Evolutionary conservation across 2,888 invertebrate species (phyloP).

Genomic region (Lamellibrachia columna): DNA sequence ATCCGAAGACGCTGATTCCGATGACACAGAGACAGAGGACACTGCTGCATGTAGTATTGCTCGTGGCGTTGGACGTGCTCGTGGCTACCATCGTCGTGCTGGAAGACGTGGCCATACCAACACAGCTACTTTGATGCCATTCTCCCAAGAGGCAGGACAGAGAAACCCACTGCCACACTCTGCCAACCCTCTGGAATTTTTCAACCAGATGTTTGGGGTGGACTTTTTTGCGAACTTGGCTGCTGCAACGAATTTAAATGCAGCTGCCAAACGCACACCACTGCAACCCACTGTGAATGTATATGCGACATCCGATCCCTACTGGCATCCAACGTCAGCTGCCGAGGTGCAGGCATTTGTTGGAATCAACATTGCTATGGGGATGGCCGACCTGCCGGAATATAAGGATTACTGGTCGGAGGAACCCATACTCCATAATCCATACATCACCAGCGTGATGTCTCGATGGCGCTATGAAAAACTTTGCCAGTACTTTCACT

Average conservation of each 20-base stretch:
- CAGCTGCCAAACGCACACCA: neutral
- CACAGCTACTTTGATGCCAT: constrained; percentile 1
- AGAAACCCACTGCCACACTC: neutral
- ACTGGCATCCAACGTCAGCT: neutral
- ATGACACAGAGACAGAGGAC: neutral
- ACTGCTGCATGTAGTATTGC: neutral
- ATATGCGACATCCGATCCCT: neutral
- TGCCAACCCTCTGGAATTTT: neutral
- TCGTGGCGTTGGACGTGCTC: neutral
- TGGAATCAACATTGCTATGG: neutral
- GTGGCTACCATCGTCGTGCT: neutral
- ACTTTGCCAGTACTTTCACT: no score
- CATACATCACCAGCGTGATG: neutral
- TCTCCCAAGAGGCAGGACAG: neutral
- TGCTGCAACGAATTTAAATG: neutral
- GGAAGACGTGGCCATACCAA: neutral
- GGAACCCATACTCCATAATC: neutral
- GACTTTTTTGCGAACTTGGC: neutral
- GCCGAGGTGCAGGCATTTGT: neutral
- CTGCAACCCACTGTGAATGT: neutral
- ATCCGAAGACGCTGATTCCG: neutral
- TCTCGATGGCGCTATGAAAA: no score
- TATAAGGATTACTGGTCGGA: neutral
- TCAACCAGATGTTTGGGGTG: neutral
- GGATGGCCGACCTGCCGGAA: neutral